phyloP scores from a whole-genome alignment of 2,113 vertebrate species.

The Poecilia latipinna region DNA sequence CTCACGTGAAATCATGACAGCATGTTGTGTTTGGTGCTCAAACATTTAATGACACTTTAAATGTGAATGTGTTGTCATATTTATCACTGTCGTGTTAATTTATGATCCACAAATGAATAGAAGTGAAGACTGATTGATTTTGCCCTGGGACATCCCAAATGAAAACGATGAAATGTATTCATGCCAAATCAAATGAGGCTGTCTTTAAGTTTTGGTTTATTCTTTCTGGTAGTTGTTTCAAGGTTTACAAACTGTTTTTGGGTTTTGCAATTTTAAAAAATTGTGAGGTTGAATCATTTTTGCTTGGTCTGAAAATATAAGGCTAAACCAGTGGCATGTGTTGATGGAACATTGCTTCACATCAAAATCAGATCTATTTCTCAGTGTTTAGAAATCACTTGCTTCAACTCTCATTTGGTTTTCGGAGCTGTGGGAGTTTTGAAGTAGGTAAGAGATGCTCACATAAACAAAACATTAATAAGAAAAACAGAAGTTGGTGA shows the following conservation, averaged over 20 bases:
- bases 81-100: neutral
- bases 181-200: too few relatives aligned
- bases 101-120: neutral
- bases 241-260: neutral
- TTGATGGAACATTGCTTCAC: neutral
- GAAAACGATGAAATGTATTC: neutral
- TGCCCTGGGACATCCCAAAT: neutral
- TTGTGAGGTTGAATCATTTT: neutral
- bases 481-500: neutral
- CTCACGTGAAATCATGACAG: neutral
- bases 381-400: neutral
- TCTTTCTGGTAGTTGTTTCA: neutral
- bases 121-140: neutral
- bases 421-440: neutral
- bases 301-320: neutral
- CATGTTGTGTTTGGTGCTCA: neutral
- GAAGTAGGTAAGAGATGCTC: neutral
- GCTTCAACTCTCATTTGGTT: neutral
- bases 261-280: neutral
- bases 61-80: neutral
- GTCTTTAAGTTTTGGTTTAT: neutral
- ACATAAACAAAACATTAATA: neutral
- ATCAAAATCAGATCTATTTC: neutral
- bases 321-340: neutral
- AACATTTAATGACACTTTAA: neutral